Base-by-base conservation (phyloP, 2,113 vertebrate species). In the Zeus faber region DNA sequence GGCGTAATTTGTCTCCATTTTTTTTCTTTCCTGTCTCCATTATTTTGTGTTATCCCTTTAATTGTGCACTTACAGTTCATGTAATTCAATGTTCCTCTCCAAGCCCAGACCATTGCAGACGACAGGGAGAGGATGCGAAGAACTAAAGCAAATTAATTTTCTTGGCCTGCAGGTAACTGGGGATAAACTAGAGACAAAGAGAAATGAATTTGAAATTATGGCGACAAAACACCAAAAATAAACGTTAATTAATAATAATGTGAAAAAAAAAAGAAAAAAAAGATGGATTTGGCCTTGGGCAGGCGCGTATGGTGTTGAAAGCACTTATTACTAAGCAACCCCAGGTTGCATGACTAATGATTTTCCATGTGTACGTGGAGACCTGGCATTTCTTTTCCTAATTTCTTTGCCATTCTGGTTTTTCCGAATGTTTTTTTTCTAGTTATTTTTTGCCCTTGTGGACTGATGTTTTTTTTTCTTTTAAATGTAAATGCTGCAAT, bases 1-100 rank as follows among this genome's bases (percentile, higher is more conserved):
- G 35, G 29, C 39, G 24, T 17, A 33, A 33, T 3, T 4, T 53
- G 49, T 46, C 56, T n/a, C n/a, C n/a, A n/a, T n/a, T n/a, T n/a
- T n/a, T n/a, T n/a, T n/a, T n/a, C n/a, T n/a, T n/a, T n/a, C 21
- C 35, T 11, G 14, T 14, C 43, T 43, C 55, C 54, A 17, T 59
- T 75, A 45, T 44, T 26, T 26, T 60, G 55, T 3, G 0, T 26
- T 17, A 26, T 22, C 33, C 20, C 37, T 31, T 54, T 49, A 53
- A 70, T 58, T 56, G 51, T 35, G 56, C 55, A 37, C 25, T 64
- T 27, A 52, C 37, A 54, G 59, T 18, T 29, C 60, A 46, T 24
- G 44, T 60, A 65, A 67, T 60, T 65, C 52, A 64, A 37, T 54
- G 26, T 47, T 57, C 37, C 4, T 29, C 25, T 48, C 14, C 23